Conservation (phyloP, 2,113 vertebrate genomes). For the Cephalopterus ornatus region DNA sequence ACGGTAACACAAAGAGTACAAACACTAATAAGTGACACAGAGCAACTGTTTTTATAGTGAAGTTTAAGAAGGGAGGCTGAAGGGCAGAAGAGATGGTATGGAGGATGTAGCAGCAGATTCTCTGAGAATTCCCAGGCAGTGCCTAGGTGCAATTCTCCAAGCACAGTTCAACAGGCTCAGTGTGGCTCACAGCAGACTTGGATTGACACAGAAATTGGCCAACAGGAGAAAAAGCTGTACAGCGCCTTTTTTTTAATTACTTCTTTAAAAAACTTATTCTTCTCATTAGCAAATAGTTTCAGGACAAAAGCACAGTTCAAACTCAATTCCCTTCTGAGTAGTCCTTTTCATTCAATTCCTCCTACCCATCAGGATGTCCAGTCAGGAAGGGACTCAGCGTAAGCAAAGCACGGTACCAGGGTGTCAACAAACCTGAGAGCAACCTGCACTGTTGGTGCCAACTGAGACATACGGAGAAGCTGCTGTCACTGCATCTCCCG, state of each 20-base stretch:
- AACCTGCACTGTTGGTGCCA: not conserved
- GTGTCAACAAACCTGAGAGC: not conserved
- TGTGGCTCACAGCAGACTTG: not conserved
- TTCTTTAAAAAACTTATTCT: not conserved
- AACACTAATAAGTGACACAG: not conserved
- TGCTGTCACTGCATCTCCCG: not conserved
- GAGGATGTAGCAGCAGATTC: not conserved
- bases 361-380: not conserved
- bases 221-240: not conserved
- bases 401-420: not conserved
- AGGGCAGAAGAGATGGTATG: not conserved
- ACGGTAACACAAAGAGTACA: not conserved
- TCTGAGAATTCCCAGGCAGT: not conserved
- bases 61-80: not conserved
- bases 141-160: not conserved
- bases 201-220: not conserved
- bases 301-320: slow-evolving; percentile 6
- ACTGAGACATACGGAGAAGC: accelerated
- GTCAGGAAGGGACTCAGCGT: not conserved
- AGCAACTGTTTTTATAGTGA: not conserved
- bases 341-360: not conserved
- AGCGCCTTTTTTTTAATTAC: not conserved
- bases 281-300: not conserved
- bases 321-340: not conserved
- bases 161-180: not conserved